phyloP scores from a whole-genome alignment of 2,888 invertebrate species.

The Schrankia costaestrigalis region DNA sequence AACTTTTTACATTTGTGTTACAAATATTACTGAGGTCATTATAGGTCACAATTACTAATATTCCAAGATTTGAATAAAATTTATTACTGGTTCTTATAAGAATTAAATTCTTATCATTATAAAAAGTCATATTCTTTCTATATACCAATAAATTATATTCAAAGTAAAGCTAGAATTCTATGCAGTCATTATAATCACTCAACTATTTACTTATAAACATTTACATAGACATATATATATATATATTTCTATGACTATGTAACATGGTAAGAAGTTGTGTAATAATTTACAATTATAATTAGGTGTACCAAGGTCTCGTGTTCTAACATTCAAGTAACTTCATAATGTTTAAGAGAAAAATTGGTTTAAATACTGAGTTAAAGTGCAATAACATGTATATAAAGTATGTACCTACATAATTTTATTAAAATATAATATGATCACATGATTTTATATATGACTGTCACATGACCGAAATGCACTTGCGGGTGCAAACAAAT shows the following conservation, averaged over 20 bases:
- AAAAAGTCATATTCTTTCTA: too few relatives aligned
- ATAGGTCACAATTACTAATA: slow-evolving; percentile 27
- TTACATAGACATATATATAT: too few relatives aligned
- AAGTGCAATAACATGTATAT: not conserved
- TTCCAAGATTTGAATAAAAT: too few relatives aligned
- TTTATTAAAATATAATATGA: slow-evolving; percentile 26
- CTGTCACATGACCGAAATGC: slow-evolving; percentile 65
- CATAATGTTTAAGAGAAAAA: too few relatives aligned
- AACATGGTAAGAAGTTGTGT: slow-evolving; percentile 52
- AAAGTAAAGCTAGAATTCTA: too few relatives aligned
- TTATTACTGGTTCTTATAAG: too few relatives aligned
- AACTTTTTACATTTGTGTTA: too few relatives aligned
- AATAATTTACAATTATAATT: slow-evolving; percentile 41
- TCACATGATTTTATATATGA: slow-evolving; percentile 58
- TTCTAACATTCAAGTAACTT: slow-evolving; percentile 4
- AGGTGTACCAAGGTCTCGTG: slow-evolving; percentile 21
- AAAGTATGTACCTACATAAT: not conserved
- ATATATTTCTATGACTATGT: slow-evolving; percentile 19
- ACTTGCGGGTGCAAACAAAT: slow-evolving; percentile 35
- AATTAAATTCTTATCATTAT: too few relatives aligned
- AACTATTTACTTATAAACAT: too few relatives aligned
- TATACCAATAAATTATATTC: too few relatives aligned
- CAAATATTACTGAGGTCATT: slow-evolving; percentile 39
- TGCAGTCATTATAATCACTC: too few relatives aligned
- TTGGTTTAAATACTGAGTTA: not conserved